Evolutionary conservation across 2,113 vertebrate genomes (phyloP).

Genomic region (Jacana jacana): DNA sequence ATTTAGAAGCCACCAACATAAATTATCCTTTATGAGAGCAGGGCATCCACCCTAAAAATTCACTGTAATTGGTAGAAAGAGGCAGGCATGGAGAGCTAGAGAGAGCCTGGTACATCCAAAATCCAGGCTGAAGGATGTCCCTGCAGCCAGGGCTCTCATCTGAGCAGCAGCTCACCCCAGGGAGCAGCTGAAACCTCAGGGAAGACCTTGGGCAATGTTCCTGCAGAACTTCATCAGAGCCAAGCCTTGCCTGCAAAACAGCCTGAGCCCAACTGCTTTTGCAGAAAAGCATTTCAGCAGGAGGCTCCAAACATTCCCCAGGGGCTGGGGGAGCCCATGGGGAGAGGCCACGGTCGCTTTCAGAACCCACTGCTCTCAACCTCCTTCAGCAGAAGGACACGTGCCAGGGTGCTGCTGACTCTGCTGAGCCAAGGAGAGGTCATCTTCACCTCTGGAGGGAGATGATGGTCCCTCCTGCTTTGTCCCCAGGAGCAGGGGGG

Average conservation of each 20-base stretch:
- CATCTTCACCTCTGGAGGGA: not conserved
- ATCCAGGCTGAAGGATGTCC: not conserved
- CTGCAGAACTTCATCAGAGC: not conserved
- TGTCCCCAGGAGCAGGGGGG: not conserved
- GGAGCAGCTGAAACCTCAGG: not conserved
- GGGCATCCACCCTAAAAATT: not conserved
- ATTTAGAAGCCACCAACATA: not conserved
- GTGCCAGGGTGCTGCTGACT: not conserved
- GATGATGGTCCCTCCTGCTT: not conserved
- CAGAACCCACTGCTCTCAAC: rapidly evolving
- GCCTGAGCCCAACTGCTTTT: rapidly evolving
- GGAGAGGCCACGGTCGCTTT: rapidly evolving
- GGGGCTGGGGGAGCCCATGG: no score
- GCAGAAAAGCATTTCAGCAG: not conserved
- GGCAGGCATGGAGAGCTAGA: not conserved
- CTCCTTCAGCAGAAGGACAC: not conserved
- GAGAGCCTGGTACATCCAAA: not conserved
- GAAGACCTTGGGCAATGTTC: not conserved
- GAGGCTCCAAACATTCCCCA: not conserved
- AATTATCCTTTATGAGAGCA: not conserved
- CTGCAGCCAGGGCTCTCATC: not conserved
- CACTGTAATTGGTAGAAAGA: not conserved
- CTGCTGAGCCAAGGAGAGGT: not conserved
- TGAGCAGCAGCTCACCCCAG: not conserved
- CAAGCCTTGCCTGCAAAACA: not conserved